Base-by-base conservation (phyloP, 2,113 vertebrate genomes). In the Macquaria australasica region DNA sequence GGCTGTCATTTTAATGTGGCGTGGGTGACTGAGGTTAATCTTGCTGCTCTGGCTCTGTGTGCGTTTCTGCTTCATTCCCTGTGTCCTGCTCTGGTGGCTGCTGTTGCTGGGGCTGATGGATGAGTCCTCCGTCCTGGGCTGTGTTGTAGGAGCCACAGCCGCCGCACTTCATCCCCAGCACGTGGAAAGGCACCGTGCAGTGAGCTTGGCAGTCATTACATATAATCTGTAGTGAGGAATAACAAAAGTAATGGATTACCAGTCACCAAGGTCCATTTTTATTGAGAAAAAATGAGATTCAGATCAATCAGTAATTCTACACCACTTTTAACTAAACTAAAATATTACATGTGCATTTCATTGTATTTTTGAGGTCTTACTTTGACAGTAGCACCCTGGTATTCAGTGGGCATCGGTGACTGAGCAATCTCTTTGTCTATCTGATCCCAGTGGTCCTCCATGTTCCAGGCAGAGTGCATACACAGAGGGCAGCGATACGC, bases 111-210 rank as follows among this genome's bases (percentile, higher is more conserved):
- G 91, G 88, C 66, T 91, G 20, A 66, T 93, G 18, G 62, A 95
- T 94, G 58, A 95, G 93, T 1, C 92, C 95, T 34, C 97, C 97
- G 2, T 97, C 96, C 83, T 98, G 97, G 1, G 97, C 95, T 0
- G 98, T 99, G 90, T 99, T 99, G 85, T 99, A 99, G 0, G 98
- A 99, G 1, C 96, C 96, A 77, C 98, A 99, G 78, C 81, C 83
- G 23, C 90, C 94, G 93, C 98, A 99, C 89, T 99, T 99, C 97
- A 99, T 97, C 77, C 98, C 98, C 89, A 99, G 82, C 23, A 99
- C 96, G 55, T 99, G 98, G 90, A 98, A 99, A 62, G 96, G 95
- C 70, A 97, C 98, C 0, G 91, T 97, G 79, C 97, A 97, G 72
- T 96, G 96, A 64, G 95, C 71, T 56, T 95, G 97, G 92, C 98